Conservation (phyloP, 2,797 vertebrate genomes). For the Chiroxiphia lanceolata region DNA sequence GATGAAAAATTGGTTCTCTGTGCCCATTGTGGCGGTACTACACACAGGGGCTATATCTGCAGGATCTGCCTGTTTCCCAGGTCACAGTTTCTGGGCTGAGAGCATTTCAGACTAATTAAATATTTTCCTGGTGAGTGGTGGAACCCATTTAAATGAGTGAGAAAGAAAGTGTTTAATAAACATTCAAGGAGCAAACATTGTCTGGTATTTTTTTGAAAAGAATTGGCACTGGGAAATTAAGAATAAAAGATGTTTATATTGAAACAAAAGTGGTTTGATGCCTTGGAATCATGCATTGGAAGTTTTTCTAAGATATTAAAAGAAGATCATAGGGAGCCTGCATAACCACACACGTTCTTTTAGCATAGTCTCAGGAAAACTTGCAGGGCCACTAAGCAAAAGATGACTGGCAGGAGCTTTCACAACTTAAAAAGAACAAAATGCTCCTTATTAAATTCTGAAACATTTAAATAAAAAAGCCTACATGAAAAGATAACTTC, state of each 20-base stretch:
- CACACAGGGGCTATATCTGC: neutral
- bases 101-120: neutral
- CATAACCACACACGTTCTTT: neutral
- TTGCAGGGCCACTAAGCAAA: neutral
- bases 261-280: conserved; percentile 13
- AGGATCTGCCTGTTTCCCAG: neutral
- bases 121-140: neutral
- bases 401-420: neutral
- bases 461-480: neutral
- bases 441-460: neutral
- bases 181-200: neutral
- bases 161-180: neutral
- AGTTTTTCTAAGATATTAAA: conserved; percentile 24
- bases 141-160: neutral
- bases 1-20: neutral
- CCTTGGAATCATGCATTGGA: conserved; percentile 37
- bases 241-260: neutral
- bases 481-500: neutral
- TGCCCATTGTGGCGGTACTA: neutral
- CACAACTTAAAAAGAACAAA: neutral
- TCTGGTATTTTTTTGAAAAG: neutral
- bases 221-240: neutral
- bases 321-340: neutral
- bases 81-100: neutral
- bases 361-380: neutral